Conservation (phyloP, 2,797 vertebrate genomes). For the Pygocentrus nattereri region DNA sequence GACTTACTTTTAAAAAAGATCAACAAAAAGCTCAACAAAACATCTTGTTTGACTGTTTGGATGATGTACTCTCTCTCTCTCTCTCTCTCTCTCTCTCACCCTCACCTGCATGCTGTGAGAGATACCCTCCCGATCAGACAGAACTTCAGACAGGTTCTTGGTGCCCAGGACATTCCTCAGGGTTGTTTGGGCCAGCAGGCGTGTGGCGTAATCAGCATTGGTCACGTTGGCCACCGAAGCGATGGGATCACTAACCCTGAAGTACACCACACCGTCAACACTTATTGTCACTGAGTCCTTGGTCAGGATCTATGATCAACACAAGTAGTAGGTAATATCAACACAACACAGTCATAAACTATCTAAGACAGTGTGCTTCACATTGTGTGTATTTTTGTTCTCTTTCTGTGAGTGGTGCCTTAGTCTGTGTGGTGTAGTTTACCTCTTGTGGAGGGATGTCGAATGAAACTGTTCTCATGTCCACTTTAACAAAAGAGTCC, state of each 20-base stretch:
- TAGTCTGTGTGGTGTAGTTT: constrained; percentile 14
- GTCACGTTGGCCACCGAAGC: constrained; percentile 81
- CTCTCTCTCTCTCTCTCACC: not conserved
- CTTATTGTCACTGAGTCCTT: constrained; percentile 83
- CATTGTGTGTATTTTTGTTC: not conserved
- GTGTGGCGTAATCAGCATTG: constrained; percentile 80
- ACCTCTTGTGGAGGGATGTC: constrained; percentile 87
- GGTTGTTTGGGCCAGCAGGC: constrained; percentile 83
- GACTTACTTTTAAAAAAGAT: no score
- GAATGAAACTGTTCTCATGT: constrained; percentile 83
- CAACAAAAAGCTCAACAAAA: no score
- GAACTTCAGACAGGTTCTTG: constrained; percentile 81
- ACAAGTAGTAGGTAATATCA: not conserved
- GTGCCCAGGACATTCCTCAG: constrained; percentile 84
- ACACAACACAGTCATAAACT: not conserved
- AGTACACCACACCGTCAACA: constrained; percentile 85
- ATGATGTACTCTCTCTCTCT: not conserved
- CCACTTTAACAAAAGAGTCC: constrained; percentile 80
- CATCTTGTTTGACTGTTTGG: no score
- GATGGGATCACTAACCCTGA: constrained; percentile 82
- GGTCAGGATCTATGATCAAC: constrained; percentile 76
- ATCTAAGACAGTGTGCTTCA: not conserved
- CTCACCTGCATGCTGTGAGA: constrained; percentile 84
- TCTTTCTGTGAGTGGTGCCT: not conserved
- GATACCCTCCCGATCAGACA: constrained; percentile 82